phyloP scores from a whole-genome alignment of 37 sponge, comb jelly and placozoan genomes.

The Amphimedon queenslandica region DNA sequence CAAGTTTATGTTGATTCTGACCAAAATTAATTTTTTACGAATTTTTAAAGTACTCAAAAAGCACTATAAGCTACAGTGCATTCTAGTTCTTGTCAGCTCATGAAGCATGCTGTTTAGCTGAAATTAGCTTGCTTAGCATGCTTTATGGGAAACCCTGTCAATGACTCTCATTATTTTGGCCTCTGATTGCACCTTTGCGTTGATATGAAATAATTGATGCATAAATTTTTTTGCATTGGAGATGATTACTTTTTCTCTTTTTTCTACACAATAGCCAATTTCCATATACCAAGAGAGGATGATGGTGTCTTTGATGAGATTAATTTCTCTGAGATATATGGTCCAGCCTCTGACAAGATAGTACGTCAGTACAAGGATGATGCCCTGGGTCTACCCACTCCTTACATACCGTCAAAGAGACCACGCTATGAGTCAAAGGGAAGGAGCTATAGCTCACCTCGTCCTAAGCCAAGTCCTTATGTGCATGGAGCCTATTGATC shows the following conservation, averaged over 20 bases:
- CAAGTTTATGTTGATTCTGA: no score
- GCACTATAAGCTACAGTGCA: no score
- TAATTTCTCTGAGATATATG: slow-evolving; percentile 51
- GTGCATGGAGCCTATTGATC: neutral
- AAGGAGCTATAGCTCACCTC: slow-evolving; percentile 8
- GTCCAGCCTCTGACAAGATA: slow-evolving; percentile 57
- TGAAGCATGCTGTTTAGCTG: no score
- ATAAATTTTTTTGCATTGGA: neutral
- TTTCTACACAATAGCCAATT: slow-evolving; percentile 40
- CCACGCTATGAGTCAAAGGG: slow-evolving; percentile 25
- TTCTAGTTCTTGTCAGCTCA: no score
- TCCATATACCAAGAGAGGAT: slow-evolving; percentile 44
- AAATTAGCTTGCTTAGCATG: no score
- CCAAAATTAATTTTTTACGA: no score
- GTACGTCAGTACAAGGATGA: slow-evolving; percentile 57
- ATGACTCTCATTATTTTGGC: neutral
- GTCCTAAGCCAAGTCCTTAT: neutral
- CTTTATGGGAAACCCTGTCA: no score
- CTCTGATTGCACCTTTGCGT: neutral
- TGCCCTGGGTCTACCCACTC: slow-evolving; percentile 38
- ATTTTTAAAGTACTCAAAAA: no score
- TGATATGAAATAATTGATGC: neutral
- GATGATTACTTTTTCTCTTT: neutral
- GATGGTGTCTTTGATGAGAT: slow-evolving; percentile 63
- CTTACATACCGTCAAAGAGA: slow-evolving; percentile 27